Conservation (phyloP, 2,113 vertebrate genomes). For the Strix aluco region DNA sequence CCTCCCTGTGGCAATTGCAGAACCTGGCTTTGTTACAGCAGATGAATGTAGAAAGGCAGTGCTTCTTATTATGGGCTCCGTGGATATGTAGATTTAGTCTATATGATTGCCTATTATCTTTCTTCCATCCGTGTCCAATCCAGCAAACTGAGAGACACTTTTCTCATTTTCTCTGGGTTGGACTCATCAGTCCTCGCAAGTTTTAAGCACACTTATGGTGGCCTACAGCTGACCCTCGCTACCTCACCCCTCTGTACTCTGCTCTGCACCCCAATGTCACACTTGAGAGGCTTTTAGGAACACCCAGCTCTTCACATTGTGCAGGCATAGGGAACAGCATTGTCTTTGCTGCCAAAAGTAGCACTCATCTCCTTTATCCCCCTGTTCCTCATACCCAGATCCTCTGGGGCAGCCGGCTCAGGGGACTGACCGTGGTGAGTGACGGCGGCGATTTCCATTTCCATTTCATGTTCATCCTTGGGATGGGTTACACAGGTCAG, state of each 20-base stretch:
- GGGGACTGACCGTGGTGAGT: rapidly evolving
- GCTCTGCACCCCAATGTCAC: background rate
- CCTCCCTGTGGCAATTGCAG: constrained; percentile 38
- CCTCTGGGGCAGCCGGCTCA: background rate
- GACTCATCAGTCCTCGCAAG: rapidly evolving
- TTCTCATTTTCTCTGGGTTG: background rate
- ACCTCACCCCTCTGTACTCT: background rate
- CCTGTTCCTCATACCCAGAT: background rate
- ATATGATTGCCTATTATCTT: background rate
- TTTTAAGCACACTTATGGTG: background rate
- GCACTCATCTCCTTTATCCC: background rate
- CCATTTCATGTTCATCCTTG: rapidly evolving
- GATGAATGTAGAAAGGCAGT: background rate
- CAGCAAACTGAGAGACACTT: background rate
- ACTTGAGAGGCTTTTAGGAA: background rate
- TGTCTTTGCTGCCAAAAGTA: background rate
- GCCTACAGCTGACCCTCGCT: background rate
- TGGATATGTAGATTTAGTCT: background rate
- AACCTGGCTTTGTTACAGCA: constrained; percentile 13
- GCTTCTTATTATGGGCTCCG: background rate
- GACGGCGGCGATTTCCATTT: rapidly evolving
- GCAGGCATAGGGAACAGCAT: background rate
- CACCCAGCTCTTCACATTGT: background rate
- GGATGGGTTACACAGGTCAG: background rate
- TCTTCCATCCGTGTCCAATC: background rate